Percentiles rank a stretch among this genome's conserved stretches.
These are phyloP conservation scores for Synergus itoensis DNA, from an alignment of 2,888 invertebrate genomes.

Conservation along the genomic window DNA sequence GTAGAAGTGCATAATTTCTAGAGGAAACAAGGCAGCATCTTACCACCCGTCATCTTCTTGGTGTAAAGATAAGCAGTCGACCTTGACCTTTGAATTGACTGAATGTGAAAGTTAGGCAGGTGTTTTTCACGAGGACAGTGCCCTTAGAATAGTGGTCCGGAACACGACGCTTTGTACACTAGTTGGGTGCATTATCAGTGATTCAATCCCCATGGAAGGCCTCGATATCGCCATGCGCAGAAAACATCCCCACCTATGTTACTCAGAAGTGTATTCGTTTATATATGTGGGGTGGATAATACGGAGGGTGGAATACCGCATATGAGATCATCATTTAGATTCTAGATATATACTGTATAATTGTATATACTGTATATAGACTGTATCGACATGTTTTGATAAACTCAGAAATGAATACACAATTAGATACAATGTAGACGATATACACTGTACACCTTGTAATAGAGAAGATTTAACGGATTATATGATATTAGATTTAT, in stretches of 20 bases:
- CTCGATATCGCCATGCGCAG: conserved; percentile 20
- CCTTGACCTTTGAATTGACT: background rate
- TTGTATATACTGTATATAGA: no score
- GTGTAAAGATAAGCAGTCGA: background rate
- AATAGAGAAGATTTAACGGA: no score
- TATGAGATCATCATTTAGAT: no score
- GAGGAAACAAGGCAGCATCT: background rate
- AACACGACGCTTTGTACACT: conserved; percentile 1
- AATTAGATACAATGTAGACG: no score
- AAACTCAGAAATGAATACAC: no score
- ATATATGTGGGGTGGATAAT: no score
- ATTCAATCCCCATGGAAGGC: conserved; percentile 28
- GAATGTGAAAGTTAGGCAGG: background rate
- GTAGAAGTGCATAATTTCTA: background rate
- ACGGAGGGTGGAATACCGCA: no score
- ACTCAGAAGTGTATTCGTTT: background rate
- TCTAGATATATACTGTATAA: no score
- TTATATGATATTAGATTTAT: no score
- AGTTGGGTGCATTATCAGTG: conserved; percentile 7
- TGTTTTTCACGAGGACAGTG: background rate
- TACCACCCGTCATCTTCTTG: conserved; percentile 26
- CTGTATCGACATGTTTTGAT: no score
- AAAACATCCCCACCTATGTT: conserved; percentile 17
- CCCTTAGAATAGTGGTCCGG: background rate
- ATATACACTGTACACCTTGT: no score